These are phyloP conservation scores for Pygoscelis antarcticus DNA, from an alignment of 2,113 vertebrate species.

Conservation along the genomic window DNA sequence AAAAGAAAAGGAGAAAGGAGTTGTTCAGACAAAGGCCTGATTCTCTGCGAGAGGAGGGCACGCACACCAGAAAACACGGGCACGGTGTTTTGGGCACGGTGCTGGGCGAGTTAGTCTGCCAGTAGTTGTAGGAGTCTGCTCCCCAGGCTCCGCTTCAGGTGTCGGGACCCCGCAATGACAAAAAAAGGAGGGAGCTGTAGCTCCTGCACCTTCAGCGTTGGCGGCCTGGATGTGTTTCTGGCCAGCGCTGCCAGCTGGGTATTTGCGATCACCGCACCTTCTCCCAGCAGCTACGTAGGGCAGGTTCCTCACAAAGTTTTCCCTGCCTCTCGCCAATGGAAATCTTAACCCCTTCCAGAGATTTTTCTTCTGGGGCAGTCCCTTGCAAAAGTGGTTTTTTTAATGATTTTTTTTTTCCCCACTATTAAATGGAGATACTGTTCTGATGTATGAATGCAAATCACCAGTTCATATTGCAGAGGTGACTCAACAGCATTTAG, in stretches of 20 bases:
- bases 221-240: neutral
- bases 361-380: neutral
- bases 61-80: neutral
- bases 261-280: neutral
- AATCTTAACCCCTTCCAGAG: neutral
- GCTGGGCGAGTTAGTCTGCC: neutral
- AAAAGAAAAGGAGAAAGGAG: conserved; percentile 26
- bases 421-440: neutral
- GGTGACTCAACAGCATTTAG: conserved; percentile 37
- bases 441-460: neutral
- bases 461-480: neutral
- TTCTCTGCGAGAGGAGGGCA: conserved; percentile 36
- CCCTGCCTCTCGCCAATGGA: neutral
- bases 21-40: conserved; percentile 53
- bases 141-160: neutral
- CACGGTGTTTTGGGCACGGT: neutral
- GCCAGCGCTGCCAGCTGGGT: neutral
- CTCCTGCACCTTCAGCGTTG: neutral
- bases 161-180: neutral
- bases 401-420: too few species aligned
- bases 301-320: neutral
- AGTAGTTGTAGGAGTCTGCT: neutral
- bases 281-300: neutral
- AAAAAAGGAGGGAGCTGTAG: neutral
- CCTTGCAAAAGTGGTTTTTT: neutral